Evolutionary conservation across 2,797 vertebrate genomes (phyloP), one percentile per base, ranked within the genome.

Genomic region (Ispidina lecontei): DNA sequence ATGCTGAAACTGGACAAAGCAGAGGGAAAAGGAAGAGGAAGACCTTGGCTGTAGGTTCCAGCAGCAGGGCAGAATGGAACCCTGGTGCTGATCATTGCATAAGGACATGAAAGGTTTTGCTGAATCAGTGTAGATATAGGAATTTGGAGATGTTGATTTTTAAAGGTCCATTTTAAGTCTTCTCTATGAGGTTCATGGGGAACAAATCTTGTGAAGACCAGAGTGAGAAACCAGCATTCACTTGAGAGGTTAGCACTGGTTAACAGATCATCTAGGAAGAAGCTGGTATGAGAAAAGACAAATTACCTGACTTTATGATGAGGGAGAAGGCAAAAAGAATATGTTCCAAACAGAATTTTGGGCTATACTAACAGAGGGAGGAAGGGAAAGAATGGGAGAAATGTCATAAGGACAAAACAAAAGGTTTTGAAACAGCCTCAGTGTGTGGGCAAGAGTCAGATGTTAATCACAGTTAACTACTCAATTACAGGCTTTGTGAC

Each of bases 51-150:
- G 1, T 11, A 10, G 29, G 6, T n/a, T 87, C 33, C 17, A 68
- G 14, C 13, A 73, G 28, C 15, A 7, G 0, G 0, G 2, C 22
- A 69, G 33, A 4, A 10, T 44, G 33, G 19, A n/a, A 79, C 1
- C 7, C 51, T 69, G 44, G 39, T 44, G 46, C 3, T 41, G 6
- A 10, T 54, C 64, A 26, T 14, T 65, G 69, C 81, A 60, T 74
- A 10, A 79, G 7, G 4, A 2, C 3, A 5, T 2, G 3, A 22
- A 41, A 39, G 9, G 16, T 41, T 85, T 80, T 63, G 25, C 21
- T 65, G 63, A 43, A n/a, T 35, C 16, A 63, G 5, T n/a, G 31
- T 21, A 44, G 15, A 19, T 19, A 3, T 0, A 0, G 51, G 54
- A 69, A 51, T 75, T n/a, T 62, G 22, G 47, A 78, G 14, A 31